Base-by-base conservation (phyloP, 2,113 vertebrate species). In the Xenopus laevis region DNA sequence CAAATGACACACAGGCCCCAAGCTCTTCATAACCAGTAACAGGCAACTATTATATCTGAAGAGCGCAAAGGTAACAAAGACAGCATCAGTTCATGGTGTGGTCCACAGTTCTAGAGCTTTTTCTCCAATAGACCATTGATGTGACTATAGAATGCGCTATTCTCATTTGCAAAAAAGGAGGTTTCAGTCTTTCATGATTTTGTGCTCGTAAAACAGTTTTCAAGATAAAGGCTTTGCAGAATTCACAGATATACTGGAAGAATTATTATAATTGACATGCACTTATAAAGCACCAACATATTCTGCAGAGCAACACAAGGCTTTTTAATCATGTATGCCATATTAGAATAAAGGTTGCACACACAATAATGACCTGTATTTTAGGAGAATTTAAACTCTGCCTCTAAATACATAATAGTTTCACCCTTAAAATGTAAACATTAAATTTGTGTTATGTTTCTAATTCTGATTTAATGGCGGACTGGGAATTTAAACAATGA, bases 41-140 rank as follows among this genome's bases (percentile, higher is more conserved):
- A 77, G 74, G 80, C 79, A 84, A 84, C 69, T 85, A 73, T 84
- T 83, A 78, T 23, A 60, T 70, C 47, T 77, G 23, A 76, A 76
- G 57, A 82, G 68, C 74, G 58, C 79, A 79, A 79, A 81, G 83
- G 78, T 80, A 82, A 83, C 71, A 81, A 85, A 80, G 78, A 76
- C 74, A 27, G 62, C 62, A 70, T 81, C 71, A 79, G 81, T 50
- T 67, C 80, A 80, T 70, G 73, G 70, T 67, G 67, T 73, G 61
- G 79, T 83, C 82, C 81, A 76, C 78, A 80, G 13, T 63, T 59
- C 27, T 50, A 69, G 68, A 68, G 58, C 8, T 8, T 27, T 27
- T 68, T 78, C 21, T 68, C 53, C 3, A 40, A 13, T 78, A 78
- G 79, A 77, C 65, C 79, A 72, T 79, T 77, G 63, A 60, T 18